A percentile compares a stretch with the other conserved stretches of the same genome.
Conservation (phyloP, 2,797 vertebrate species). For the Lacerta bilineata region DNA sequence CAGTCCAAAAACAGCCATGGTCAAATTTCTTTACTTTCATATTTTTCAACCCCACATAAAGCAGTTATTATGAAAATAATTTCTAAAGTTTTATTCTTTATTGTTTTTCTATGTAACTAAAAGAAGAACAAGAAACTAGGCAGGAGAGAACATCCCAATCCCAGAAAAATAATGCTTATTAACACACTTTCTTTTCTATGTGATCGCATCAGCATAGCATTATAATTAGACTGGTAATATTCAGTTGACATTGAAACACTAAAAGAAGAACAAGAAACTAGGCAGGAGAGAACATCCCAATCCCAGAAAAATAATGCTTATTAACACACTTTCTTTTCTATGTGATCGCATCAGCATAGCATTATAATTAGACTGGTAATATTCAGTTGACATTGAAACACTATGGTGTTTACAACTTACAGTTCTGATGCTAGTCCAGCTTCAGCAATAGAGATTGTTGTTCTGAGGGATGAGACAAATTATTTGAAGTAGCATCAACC, state of each 20-base stretch:
- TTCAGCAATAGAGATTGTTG: conserved; percentile 24
- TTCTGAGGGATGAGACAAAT: background rate
- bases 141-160: background rate
- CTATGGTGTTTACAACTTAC: conserved; percentile 29
- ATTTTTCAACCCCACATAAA: background rate
- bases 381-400: conserved; percentile 43
- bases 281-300: background rate
- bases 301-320: background rate
- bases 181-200: background rate
- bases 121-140: background rate
- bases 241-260: conserved; percentile 48
- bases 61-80: background rate
- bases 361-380: conserved; percentile 38
- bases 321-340: background rate
- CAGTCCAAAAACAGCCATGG: background rate
- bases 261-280: background rate
- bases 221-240: conserved; percentile 34
- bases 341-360: background rate
- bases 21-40: background rate
- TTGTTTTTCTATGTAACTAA: background rate
- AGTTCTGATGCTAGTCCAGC: conserved; percentile 34
- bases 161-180: background rate
- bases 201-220: background rate
- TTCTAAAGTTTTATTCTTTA: background rate
- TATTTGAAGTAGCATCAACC: conserved; percentile 42